Base-by-base conservation (phyloP, 2,888 invertebrate genomes). In the Lasioglossum zephyrum region DNA sequence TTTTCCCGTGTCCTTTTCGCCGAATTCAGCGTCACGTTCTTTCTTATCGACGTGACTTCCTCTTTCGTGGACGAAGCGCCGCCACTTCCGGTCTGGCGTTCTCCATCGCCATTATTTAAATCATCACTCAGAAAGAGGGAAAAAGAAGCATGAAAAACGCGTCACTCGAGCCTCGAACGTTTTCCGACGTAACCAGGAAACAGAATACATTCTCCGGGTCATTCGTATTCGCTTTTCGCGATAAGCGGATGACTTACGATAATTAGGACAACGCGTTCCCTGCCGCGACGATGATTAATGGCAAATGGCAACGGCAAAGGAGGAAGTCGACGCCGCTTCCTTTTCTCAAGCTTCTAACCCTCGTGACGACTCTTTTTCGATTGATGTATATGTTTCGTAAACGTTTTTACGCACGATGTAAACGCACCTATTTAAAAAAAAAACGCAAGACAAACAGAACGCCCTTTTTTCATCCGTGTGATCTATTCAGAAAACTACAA, bases 331-430 rank as follows among this genome's bases (percentile, higher is more conserved):
- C 2, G 31, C 26, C 60, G 60, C 31, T 89, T 88, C 82, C 89
- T 78, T 90, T 90, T 73, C 84, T 76, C 83, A 41, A 78, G 80
- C 83, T 89, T 88, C 81, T 81, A 80, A 74, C 76, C 39, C 60
- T 78, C 60, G 79, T 74, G 76, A 78, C 49, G 79, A 89, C 72
- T 79, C 86, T 85, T 85, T 89, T 90, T 89, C 84, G 84, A 91
- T 90, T 87, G 83, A 87, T 91, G 91, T 87, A 91, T 87, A 91
- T 87, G 81, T 91, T 63, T 84, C 88, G 86, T 91, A 70, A 69
- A 90, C 84, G 63, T 87, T 89, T 90, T 88, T 87, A 82, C 86
- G 90, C 91, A 91, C 91, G 76, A 85, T 85, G 85, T 86, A 86
- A 91, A 85, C 85, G 86, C 90, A 89, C 85, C 66, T 89, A 39